Base-by-base conservation (phyloP, 2,888 invertebrate species). In the Adelognathus sp. region DNA sequence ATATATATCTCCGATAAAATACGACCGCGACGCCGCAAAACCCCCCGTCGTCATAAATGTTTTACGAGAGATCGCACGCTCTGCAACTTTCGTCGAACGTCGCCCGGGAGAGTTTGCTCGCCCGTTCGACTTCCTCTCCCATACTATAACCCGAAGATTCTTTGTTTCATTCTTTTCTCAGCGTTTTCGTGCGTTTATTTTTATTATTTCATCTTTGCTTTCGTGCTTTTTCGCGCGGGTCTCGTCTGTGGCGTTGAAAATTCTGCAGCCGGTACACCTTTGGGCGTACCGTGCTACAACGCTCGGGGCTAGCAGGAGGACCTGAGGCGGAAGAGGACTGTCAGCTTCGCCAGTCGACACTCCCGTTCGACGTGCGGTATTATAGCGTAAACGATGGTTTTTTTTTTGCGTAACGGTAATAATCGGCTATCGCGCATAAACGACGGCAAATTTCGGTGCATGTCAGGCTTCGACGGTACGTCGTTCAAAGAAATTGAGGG, bases 341-440 rank as follows among this genome's bases (percentile, higher is more conserved):
- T 44, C 61, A 16, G 11, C 46, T 7, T 14, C n/a, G 58, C 4
- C 36, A 44, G n/a, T 33, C 44, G 61, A 7, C 54, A 54, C 60
- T 39, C 14, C 33, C 61, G 61, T 61, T 64, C 73, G 21, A 31
- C 63, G 31, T 33, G 7, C 46, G 18, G 63, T 39, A 69, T 60
- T 76, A 69, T 27, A 27, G 33, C 58, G 33, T 61, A 58, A 64
- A 46, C 61, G 63, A 58, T 73, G 77, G 50, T 31, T 77, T 77
- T 61, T 77, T 73, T 76, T 60, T 76, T 67, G 58, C 69, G 54
- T 80, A 77, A 80, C 80, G 77, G 73, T 58, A 60, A 63, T 69
- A 44, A 6, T 46, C 27, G 60, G 33, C 1, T 61, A 36, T 63
- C 63, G 63, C 44, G 69, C 64, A 60, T 73, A 80, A 80, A 73